These are phyloP conservation scores for Dryococelus australis DNA, from an alignment of 2,888 invertebrate genomes.

Conservation along the genomic window DNA sequence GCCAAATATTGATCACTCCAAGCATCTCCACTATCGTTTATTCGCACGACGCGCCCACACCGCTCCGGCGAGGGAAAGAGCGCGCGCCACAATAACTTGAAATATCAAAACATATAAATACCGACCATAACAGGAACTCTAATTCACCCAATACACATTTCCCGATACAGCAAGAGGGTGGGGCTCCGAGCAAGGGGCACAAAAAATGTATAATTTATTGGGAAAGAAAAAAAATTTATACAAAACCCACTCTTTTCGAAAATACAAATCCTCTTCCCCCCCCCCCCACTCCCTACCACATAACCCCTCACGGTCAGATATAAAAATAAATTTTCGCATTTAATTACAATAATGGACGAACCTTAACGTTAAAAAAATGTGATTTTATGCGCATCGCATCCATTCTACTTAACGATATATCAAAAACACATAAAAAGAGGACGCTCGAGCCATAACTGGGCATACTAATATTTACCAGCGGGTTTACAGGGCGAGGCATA, in stretches of 20 bases:
- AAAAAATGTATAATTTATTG: constrained; percentile 10
- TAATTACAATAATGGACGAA: constrained; percentile 11
- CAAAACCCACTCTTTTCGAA: neutral
- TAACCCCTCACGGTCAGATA: neutral
- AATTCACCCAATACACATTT: constrained; percentile 11
- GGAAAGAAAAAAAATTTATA: constrained; percentile 13
- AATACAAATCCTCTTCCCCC: neutral
- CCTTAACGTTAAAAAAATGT: constrained; percentile 30
- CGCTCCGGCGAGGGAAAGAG: neutral
- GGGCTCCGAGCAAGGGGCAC: neutral
- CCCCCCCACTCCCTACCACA: neutral
- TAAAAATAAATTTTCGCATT: constrained; percentile 6
- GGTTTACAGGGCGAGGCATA: neutral
- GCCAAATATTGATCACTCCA: neutral
- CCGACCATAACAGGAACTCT: constrained; percentile 9
- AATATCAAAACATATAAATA: constrained; percentile 16
- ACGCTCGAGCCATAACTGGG: constrained; percentile 4
- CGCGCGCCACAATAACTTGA: neutral
- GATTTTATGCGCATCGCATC: constrained; percentile 42
- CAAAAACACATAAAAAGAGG: constrained; percentile 42
- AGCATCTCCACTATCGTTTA: constrained; percentile 16
- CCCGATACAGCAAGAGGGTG: constrained; percentile 9
- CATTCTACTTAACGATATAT: constrained; percentile 44
- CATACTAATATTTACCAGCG: constrained; percentile 1
- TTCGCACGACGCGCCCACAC: neutral